Evolutionary conservation across 2,888 invertebrate species (phyloP), one percentile per base, ranked within the genome.

Genomic region (Lithophane ornitopus): DNA sequence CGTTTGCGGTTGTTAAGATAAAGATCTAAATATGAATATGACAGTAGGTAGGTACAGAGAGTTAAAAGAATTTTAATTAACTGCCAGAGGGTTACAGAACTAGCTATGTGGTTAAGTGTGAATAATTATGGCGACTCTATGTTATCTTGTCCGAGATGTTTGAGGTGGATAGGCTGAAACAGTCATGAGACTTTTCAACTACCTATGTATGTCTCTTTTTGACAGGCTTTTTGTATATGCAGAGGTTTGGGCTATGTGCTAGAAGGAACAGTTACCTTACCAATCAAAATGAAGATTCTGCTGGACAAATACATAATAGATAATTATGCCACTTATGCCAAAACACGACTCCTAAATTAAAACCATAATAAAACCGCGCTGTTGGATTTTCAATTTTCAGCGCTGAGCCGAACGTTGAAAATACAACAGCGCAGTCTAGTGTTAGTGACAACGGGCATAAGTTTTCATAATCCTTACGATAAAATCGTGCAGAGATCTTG

Each of bases 1-100:
- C 44, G 34, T 79, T 68, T 69, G 75, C 39, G 49, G 70, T 83
- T 39, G 28, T 79, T 83, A 52, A 82, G 81, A 82, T 82, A 79
- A 44, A 58, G 56, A 83, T 83, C 83, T 68, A 28, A 71, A 59
- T 69, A 79, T 52, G 41, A 44, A 19, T 44, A 74, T 39, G 52
- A 59, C 34, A 12, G 16, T 14, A 16, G 26, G 63, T 46, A 26
- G 0, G 46, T 46, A 52, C 16, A 44, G 4, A 44, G 19, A 46
- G 46, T 58, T 63, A 74, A 68, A 82, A 70, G 1, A 16, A 58
- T 77, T 78, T 72, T 70, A 49, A 78, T 71, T 70, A 22, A 34
- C 34, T n/a, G 8, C 22, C 54, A 44, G 12, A 39, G 22, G 52
- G 16, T 19, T 49, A 26, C 3, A 44, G 41, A 44, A 46, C 12